These are phyloP conservation scores for Rattus rattus DNA, from an alignment of 2,113 vertebrate species.

Conservation along the genomic window DNA sequence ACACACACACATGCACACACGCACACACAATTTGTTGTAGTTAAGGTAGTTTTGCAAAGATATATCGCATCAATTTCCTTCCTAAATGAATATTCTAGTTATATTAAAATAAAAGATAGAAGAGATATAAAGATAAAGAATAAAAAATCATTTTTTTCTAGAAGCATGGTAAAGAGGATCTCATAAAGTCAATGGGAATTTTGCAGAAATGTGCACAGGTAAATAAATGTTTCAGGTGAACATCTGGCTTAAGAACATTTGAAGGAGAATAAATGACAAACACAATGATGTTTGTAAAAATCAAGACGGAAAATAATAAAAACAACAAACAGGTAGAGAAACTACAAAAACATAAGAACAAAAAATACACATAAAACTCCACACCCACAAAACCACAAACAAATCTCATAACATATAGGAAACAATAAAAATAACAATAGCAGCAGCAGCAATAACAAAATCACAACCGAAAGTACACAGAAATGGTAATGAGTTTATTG, in stretches of 20 bases:
- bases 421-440: background rate
- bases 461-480: background rate
- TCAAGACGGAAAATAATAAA: background rate
- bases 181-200: slow-evolving; percentile 16
- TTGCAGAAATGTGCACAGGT: background rate
- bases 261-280: slow-evolving; percentile 20
- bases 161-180: background rate
- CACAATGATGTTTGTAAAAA: background rate
- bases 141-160: background rate
- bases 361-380: background rate
- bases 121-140: background rate
- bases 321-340: background rate
- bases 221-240: background rate
- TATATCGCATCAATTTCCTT: background rate
- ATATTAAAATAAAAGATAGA: slow-evolving; percentile 1
- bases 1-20: background rate
- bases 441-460: background rate
- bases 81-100: background rate
- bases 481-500: background rate
- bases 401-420: background rate
- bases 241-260: background rate
- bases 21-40: background rate
- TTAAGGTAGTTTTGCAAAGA: background rate
- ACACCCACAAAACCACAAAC: background rate
- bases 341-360: background rate